These are phyloP conservation scores for Datnioides undecimradiatus DNA, from an alignment of 2,113 vertebrate species.

Conservation along the genomic window DNA sequence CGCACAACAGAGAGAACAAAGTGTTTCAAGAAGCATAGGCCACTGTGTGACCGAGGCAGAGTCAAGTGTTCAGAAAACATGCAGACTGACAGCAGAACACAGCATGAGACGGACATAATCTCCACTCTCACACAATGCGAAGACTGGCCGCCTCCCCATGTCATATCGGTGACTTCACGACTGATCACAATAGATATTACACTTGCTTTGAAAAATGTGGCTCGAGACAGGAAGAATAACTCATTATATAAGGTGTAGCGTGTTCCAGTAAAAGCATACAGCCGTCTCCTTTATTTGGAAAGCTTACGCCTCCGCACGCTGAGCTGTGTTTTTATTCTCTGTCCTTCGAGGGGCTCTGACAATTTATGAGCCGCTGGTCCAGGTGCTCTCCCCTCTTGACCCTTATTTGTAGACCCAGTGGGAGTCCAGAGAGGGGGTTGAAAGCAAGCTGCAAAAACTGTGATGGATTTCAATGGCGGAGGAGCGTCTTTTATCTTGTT, in stretches of 20 bases:
- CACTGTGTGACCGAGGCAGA: neutral
- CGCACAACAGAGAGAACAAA: constrained; percentile 18
- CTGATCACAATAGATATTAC: constrained; percentile 71
- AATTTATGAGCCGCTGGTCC: constrained; percentile 66
- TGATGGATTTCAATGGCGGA: constrained; percentile 24
- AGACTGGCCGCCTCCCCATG: constrained; percentile 42
- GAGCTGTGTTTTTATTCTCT: constrained; percentile 60
- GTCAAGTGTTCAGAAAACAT: constrained; percentile 19
- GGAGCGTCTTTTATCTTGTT: constrained; percentile 6
- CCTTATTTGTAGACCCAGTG: constrained; percentile 65
- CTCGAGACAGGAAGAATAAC: constrained; percentile 64
- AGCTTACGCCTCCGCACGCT: constrained; percentile 50
- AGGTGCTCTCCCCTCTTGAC: constrained; percentile 70
- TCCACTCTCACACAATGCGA: constrained; percentile 27
- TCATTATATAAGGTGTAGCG: constrained; percentile 68
- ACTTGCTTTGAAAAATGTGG: constrained; percentile 68
- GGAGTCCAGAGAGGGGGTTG: constrained; percentile 42
- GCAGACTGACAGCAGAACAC: neutral
- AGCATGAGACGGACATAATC: neutral
- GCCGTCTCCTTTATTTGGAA: constrained; percentile 74
- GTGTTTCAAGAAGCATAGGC: constrained; percentile 10
- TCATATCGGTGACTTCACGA: constrained; percentile 60
- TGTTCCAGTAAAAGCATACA: constrained; percentile 74
- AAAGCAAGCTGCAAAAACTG: constrained; percentile 14
- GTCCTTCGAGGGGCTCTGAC: constrained; percentile 55